Percentiles rank a stretch among this genome's conserved stretches.
Conservation (phyloP, 1,140 invertebrate genomes). For the Heliconius congener region DNA sequence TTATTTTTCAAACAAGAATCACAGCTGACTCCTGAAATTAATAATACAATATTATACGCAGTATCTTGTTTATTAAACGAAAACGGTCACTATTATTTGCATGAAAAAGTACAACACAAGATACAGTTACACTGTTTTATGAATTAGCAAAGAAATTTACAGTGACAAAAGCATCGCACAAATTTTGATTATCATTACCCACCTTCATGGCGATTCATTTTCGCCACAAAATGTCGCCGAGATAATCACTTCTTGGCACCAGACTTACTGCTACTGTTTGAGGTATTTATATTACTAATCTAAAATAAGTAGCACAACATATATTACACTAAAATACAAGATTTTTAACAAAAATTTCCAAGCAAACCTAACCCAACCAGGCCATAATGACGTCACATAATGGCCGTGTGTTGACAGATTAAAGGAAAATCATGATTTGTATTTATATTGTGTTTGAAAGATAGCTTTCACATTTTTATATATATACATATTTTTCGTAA, state of each 20-base stretch:
- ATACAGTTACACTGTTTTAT: slow-evolving; percentile 36
- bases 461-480: not conserved
- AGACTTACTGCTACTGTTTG: slow-evolving; percentile 72
- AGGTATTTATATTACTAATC: slow-evolving; percentile 78
- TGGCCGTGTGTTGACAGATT: slow-evolving; percentile 60
- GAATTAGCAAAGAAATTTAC: slow-evolving; percentile 61
- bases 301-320: slow-evolving; percentile 83
- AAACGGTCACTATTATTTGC: slow-evolving; percentile 20
- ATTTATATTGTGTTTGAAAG: not conserved
- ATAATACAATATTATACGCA: slow-evolving; percentile 49
- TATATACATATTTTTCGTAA: not conserved
- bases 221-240: slow-evolving; percentile 82
- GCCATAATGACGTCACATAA: slow-evolving; percentile 86
- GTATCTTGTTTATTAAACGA: slow-evolving; percentile 30
- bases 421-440: slow-evolving; percentile 42
- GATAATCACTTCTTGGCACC: slow-evolving; percentile 73
- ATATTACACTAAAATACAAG: slow-evolving; percentile 84
- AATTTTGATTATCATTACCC: slow-evolving; percentile 83
- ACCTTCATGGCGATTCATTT: slow-evolving; percentile 93
- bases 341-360: slow-evolving; percentile 85
- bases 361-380: slow-evolving; percentile 88
- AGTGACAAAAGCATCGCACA: slow-evolving; percentile 78
- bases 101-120: slow-evolving; percentile 29
- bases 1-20: slow-evolving; percentile 99
- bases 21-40: slow-evolving; percentile 95